Evolutionary conservation across 2,113 vertebrate genomes (phyloP).

Genomic region (Gymnogyps californianus): DNA sequence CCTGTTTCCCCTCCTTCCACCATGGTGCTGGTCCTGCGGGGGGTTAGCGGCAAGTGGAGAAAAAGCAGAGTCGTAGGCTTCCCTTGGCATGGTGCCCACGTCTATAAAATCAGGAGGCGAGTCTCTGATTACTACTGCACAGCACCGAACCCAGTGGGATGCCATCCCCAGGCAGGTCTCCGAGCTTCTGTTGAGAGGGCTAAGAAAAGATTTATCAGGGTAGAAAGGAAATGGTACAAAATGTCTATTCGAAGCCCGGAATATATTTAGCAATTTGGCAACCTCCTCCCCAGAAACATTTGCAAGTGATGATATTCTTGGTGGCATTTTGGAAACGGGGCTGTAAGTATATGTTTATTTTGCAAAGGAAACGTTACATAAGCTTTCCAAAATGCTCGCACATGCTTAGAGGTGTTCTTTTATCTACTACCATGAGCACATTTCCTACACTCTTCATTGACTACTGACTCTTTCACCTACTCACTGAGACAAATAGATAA

Average conservation of each 20-base stretch:
- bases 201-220: background rate
- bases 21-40: fast-evolving
- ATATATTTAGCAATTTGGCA: constrained; percentile 26
- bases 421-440: background rate
- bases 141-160: background rate
- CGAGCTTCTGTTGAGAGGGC: background rate
- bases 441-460: constrained; percentile 28
- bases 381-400: background rate
- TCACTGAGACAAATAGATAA: constrained; percentile 19
- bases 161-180: background rate
- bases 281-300: background rate
- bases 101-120: fast-evolving
- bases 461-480: constrained; percentile 10
- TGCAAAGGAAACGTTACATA: constrained; percentile 47
- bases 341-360: constrained; percentile 46
- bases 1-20: background rate
- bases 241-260: background rate
- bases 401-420: constrained; percentile 47
- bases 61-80: background rate
- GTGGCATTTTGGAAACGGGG: constrained; percentile 47
- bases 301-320: constrained; percentile 6
- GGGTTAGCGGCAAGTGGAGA: background rate
- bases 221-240: background rate
- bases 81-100: fast-evolving
- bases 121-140: background rate